phyloP scores from a whole-genome alignment of 2,113 vertebrate genomes.

The Rhizomys pruinosus region DNA sequence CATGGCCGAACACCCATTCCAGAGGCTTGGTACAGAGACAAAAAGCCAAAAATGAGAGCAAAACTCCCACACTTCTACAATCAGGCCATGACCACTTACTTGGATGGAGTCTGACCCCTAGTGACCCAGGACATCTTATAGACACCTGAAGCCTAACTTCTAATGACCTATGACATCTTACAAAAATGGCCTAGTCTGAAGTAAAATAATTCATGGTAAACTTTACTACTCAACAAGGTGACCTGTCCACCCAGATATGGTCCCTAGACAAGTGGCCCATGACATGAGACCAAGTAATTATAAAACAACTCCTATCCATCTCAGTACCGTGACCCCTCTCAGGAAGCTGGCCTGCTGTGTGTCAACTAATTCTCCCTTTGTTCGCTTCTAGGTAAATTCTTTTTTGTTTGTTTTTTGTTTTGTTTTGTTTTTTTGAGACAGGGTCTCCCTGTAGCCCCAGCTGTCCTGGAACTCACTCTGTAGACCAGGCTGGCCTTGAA shows the following conservation, averaged over 20 bases:
- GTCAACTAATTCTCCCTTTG: not conserved
- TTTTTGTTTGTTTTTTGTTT: too few species aligned
- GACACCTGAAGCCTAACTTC: not conserved
- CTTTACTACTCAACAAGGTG: not conserved
- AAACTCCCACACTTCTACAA: not conserved
- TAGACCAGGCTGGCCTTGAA: too few species aligned
- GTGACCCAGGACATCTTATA: not conserved
- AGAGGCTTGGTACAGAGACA: not conserved
- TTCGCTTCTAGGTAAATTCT: not conserved
- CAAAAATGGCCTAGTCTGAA: not conserved
- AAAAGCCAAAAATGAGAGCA: not conserved
- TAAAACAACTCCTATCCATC: too few species aligned
- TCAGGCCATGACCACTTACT: not conserved
- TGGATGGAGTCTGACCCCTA: not conserved
- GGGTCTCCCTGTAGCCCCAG: too few species aligned
- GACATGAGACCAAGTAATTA: too few species aligned
- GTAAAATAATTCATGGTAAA: not conserved
- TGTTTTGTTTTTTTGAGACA: too few species aligned
- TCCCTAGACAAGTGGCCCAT: not conserved
- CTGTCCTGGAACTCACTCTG: too few species aligned
- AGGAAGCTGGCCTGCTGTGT: not conserved
- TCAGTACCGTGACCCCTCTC: not conserved
- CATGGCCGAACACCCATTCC: not conserved
- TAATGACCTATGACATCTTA: not conserved
- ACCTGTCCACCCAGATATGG: not conserved